Conservation (phyloP, 2,888 invertebrate species). For the Calameuta filiformis region DNA sequence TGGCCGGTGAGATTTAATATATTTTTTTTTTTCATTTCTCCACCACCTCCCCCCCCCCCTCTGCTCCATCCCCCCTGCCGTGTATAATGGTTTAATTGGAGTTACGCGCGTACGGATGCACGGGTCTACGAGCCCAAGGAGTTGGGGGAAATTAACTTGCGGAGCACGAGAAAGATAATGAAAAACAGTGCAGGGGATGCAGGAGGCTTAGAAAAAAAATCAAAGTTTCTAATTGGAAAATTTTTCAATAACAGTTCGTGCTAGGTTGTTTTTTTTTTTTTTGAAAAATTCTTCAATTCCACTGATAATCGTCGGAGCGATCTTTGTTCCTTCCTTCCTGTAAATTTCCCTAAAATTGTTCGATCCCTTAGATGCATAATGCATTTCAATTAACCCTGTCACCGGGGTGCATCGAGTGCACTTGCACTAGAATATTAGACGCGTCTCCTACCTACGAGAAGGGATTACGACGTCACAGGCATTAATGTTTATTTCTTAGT, state of each 20-base stretch:
- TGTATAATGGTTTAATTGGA: conserved; percentile 55
- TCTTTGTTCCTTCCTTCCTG: too few relatives aligned
- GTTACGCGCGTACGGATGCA: conserved; percentile 17
- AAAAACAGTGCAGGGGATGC: too few relatives aligned
- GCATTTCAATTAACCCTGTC: conserved; percentile 17
- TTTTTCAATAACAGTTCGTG: too few relatives aligned
- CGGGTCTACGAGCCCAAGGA: conserved; percentile 18
- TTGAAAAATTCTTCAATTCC: too few relatives aligned
- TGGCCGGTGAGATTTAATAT: conserved; percentile 45
- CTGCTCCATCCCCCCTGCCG: conserved; percentile 17
- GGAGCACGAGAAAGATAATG: conserved; percentile 18
- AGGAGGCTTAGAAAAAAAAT: too few relatives aligned
- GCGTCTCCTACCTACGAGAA: too few relatives aligned
- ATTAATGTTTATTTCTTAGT: too few relatives aligned
- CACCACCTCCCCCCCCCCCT: neutral
- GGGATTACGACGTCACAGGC: too few relatives aligned
- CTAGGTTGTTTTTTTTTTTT: too few relatives aligned
- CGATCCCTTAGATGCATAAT: conserved; percentile 11
- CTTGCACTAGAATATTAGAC: neutral
- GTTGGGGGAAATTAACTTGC: conserved; percentile 20
- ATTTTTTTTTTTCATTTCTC: conserved; percentile 37
- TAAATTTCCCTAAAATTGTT: too few relatives aligned
- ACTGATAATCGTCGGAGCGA: too few relatives aligned
- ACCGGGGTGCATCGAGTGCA: neutral
- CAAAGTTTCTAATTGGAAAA: too few relatives aligned